Conservation (phyloP, 2,888 invertebrate species). For the Lochmaea crataegi region DNA sequence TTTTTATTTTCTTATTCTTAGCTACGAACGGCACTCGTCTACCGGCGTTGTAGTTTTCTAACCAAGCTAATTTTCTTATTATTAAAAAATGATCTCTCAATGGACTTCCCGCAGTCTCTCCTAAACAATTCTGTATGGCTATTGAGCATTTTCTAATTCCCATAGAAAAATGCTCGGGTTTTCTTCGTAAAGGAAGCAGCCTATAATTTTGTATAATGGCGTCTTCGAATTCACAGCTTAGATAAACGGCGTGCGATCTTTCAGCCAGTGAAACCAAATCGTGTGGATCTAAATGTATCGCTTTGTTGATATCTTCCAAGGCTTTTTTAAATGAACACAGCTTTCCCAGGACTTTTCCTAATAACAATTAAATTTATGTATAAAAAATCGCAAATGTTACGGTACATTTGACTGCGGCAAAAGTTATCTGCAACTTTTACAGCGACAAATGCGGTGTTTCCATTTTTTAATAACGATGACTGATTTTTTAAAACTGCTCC, state of each 20-base stretch:
- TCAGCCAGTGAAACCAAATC: constrained; percentile 58
- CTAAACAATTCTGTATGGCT: constrained; percentile 63
- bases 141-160: constrained; percentile 53
- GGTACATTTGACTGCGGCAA: too few species aligned
- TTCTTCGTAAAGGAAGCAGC: constrained; percentile 56
- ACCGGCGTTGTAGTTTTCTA: constrained; percentile 55
- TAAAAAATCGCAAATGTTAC: too few species aligned
- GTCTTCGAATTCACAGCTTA: constrained; percentile 62
- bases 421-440: too few species aligned
- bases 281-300: constrained; percentile 59
- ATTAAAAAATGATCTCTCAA: constrained; percentile 62
- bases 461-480: too few species aligned
- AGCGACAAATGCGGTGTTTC: too few species aligned
- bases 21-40: constrained; percentile 56
- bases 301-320: constrained; percentile 67
- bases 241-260: constrained; percentile 60
- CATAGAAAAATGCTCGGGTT: constrained; percentile 62
- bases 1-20: constrained; percentile 17
- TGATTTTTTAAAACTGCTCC: too few species aligned
- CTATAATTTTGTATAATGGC: constrained; percentile 59
- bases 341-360: constrained; percentile 58
- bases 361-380: neutral
- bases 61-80: constrained; percentile 62
- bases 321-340: constrained; percentile 69
- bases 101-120: constrained; percentile 61